Base-by-base conservation (phyloP, 64 coral and sea anemone species). In the Dendrophyllia cribrosa region DNA sequence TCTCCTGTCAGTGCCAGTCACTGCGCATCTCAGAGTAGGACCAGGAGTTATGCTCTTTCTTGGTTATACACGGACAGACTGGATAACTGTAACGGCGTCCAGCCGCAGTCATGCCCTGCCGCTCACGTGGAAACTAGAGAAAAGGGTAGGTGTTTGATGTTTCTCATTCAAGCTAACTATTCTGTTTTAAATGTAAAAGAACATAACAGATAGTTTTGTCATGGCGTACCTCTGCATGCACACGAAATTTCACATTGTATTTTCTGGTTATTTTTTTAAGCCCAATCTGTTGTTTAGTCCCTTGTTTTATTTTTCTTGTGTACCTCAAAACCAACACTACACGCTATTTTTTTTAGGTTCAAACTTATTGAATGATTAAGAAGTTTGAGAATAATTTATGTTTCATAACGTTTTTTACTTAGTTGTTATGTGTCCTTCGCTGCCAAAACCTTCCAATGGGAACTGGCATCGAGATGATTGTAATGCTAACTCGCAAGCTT, bases 401-500 rank as follows among this genome's bases (percentile, higher is more conserved):
- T 34, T 34, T 34, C 34, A 34, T 34, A 34, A 13, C 50, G 61
- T 14, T 73, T 83, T 75, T 21, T 17, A 59, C 26, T 22, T 69
- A 99, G 97, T 96, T 70, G 87, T 99, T 7, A 79, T 74, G 17
- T 99, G 97, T 84, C 77, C 88, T 0, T 70, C 94, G 21, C 70
- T 99, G 59, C 70, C 83, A 75, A 92, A 67, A 46, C 94, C 94
- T 3, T 9, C 83, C 22, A 59, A 93, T n/a, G 94, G 97, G 11
- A 76, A 67, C 19, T 99, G 97, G 97, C 89, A 99, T 59, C 66
- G 84, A 4, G 91, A 95, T 59, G 91, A 96, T 61, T 99, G 97
- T 60, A 49, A 48, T 4, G 61, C 76, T 3, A 86, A 90, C 62
- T 46, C 67, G 4, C 97, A 96, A 64, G 68, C 51, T 20, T 99